Evolutionary conservation across 2,888 invertebrate species (phyloP).

Genomic region (Sinodicranocentrus sp.): DNA sequence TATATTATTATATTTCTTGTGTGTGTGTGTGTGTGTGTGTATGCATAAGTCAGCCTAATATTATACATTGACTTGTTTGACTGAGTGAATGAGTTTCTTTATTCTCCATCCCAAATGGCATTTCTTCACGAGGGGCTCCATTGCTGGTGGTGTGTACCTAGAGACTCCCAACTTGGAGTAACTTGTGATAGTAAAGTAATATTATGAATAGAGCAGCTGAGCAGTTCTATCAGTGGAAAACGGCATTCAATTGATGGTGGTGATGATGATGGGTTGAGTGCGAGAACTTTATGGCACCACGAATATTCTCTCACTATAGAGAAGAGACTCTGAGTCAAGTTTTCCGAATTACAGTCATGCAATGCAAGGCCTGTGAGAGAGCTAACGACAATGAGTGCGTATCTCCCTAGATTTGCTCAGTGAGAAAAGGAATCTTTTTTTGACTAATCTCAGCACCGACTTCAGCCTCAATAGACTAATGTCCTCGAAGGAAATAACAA

Average conservation of each 20-base stretch:
- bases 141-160: no score
- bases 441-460: constrained; percentile 69
- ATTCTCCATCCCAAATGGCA: constrained; percentile 36
- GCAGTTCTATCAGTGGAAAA: constrained; percentile 57
- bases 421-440: constrained; percentile 63
- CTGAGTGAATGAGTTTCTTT: constrained; percentile 47
- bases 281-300: constrained; percentile 57
- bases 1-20: no score
- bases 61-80: constrained; percentile 5
- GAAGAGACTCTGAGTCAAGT: constrained; percentile 33
- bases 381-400: constrained; percentile 49
- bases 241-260: constrained; percentile 65
- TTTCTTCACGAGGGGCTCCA: no score
- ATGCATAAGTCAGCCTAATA: constrained; percentile 47
- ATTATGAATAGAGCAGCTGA: constrained; percentile 40
- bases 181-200: constrained; percentile 47
- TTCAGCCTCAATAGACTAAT: constrained; percentile 68
- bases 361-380: constrained; percentile 29
- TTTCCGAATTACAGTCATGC: no score
- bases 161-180: constrained; percentile 21
- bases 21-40: background rate
- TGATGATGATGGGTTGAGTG: constrained; percentile 62
- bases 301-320: background rate
- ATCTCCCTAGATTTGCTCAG: constrained; percentile 65
- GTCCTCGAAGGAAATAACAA: constrained; percentile 67